phyloP scores from a whole-genome alignment of 2,888 invertebrate species.

The Germaria angustata region DNA sequence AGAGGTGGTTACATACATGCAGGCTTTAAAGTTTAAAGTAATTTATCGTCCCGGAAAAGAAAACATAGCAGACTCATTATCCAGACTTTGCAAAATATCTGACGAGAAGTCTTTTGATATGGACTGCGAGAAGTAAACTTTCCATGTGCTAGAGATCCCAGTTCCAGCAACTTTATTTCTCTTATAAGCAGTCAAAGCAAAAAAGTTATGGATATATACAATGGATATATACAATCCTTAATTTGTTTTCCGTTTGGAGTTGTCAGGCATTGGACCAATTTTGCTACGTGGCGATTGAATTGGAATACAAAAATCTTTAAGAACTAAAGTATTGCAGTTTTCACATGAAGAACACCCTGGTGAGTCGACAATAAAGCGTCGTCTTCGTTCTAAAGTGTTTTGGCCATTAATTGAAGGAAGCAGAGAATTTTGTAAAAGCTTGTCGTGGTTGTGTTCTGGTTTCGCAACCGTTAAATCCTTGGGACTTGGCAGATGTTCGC shows the following conservation, averaged over 20 bases:
- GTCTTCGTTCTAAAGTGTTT: slow-evolving; percentile 55
- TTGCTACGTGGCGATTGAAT: slow-evolving; percentile 53
- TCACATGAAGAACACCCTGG: slow-evolving; percentile 73
- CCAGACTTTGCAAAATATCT: too few relatives aligned
- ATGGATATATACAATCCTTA: too few relatives aligned
- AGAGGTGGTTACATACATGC: too few relatives aligned
- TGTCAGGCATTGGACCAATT: slow-evolving; percentile 59
- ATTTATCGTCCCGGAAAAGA: too few relatives aligned
- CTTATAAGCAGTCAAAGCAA: too few relatives aligned
- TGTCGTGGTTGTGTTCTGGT: slow-evolving; percentile 3
- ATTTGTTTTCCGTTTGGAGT: slow-evolving; percentile 34
- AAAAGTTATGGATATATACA: too few relatives aligned
- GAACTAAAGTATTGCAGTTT: slow-evolving; percentile 35
- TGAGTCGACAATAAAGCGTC: slow-evolving; percentile 45
- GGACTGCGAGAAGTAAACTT: too few relatives aligned
- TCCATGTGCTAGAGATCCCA: too few relatives aligned
- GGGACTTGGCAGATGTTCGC: slow-evolving; percentile 48
- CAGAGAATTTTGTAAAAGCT: slow-evolving; percentile 39
- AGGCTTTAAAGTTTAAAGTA: too few relatives aligned
- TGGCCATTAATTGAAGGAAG: slow-evolving; percentile 47
- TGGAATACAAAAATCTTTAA: slow-evolving; percentile 56
- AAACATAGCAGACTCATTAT: too few relatives aligned
- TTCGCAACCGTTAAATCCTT: slow-evolving; percentile 22
- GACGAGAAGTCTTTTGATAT: too few relatives aligned
- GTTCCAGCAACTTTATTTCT: too few relatives aligned